These are phyloP conservation scores for Strigamia crassipes DNA, from an alignment of 2,888 invertebrate genomes.

Conservation along the genomic window DNA sequence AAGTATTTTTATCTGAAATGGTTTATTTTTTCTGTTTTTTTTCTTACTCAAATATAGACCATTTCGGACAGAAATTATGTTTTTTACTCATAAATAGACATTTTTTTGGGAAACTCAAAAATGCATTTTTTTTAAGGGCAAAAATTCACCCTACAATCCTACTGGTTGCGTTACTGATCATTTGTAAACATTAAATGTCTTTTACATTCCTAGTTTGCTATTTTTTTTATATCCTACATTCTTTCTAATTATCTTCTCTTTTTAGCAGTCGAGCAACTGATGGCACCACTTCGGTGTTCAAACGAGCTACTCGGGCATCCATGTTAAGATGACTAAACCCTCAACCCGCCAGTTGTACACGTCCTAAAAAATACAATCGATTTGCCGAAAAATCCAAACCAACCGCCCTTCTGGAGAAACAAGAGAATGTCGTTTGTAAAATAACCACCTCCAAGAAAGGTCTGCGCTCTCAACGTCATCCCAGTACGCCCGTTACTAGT, in stretches of 20 bases:
- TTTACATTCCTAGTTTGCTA: not conserved
- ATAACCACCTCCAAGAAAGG: not conserved
- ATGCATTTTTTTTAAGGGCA: too few species aligned
- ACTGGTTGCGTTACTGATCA: not conserved
- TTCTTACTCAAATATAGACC: too few species aligned
- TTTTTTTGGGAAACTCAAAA: too few species aligned
- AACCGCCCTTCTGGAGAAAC: not conserved
- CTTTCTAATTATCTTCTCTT: not conserved
- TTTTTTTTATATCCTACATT: not conserved
- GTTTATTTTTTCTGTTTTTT: too few species aligned
- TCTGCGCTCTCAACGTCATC: not conserved
- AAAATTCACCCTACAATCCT: too few species aligned
- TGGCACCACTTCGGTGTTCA: not conserved
- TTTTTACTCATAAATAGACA: too few species aligned
- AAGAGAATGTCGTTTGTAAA: not conserved
- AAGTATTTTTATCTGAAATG: too few species aligned
- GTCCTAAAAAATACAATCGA: conserved; percentile 21
- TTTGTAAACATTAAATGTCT: not conserved
- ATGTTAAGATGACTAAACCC: conserved; percentile 43
- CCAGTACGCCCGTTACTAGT: not conserved
- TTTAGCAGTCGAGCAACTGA: not conserved
- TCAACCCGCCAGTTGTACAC: conserved; percentile 10
- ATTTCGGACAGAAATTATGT: too few species aligned
- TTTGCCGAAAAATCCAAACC: not conserved
- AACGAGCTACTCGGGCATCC: conserved; percentile 8